phyloP scores from a whole-genome alignment of 2,113 vertebrate species.

The Psophia crepitans region DNA sequence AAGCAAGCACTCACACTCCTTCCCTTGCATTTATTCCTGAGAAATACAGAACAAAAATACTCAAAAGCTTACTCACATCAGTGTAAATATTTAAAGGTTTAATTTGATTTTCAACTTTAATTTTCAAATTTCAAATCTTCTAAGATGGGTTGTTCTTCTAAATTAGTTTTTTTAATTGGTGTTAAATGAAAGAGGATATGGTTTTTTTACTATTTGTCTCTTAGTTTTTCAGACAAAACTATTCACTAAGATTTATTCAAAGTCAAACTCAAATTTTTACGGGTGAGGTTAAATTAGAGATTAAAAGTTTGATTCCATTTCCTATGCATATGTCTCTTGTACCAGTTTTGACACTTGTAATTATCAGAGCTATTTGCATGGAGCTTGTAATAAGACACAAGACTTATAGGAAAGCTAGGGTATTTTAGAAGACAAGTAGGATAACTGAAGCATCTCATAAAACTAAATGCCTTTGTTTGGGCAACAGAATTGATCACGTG shows the following conservation, averaged over 20 bases:
- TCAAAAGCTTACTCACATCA: not conserved
- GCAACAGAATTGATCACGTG: not conserved
- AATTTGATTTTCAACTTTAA: not conserved
- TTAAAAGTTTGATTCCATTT: not conserved
- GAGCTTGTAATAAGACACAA: not conserved
- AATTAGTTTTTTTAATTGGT: not conserved
- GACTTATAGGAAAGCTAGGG: not conserved
- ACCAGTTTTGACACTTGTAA: not conserved
- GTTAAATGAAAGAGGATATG: accelerated
- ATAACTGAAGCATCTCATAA: not conserved
- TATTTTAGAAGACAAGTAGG: not conserved
- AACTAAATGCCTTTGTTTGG: not conserved
- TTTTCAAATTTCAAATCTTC: not conserved
- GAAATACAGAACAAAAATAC: not conserved
- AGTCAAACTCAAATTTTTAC: not conserved
- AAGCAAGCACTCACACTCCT: not conserved
- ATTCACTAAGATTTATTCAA: not conserved
- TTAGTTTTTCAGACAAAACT: not conserved
- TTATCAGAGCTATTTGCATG: not conserved
- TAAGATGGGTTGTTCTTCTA: not conserved
- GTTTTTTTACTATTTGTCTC: not conserved
- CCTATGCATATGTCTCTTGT: not conserved
- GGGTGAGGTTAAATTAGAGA: not conserved
- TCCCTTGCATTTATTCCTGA: not conserved
- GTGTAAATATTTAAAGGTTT: not conserved